Evolutionary conservation across 2,113 vertebrate genomes (phyloP), one percentile per base, ranked within the genome.

Genomic region (Xiphias gladius): DNA sequence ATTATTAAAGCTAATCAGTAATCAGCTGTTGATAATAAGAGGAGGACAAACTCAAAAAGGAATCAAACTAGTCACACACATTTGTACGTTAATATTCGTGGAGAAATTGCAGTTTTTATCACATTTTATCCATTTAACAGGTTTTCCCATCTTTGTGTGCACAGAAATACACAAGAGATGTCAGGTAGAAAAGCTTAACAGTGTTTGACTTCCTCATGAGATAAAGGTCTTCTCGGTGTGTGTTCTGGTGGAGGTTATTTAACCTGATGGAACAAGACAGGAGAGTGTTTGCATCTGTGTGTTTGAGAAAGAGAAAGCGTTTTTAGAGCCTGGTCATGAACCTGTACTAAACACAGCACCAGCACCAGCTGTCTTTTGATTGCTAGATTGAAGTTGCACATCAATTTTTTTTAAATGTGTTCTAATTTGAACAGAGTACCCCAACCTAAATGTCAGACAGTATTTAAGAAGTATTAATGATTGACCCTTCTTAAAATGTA

Each of bases 231-330:
- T 30, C n/a, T 7, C 26, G 64, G 43, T 76, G 26, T 76, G 26
- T 82, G 64, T 81, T 80, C 71, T 72, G 52, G 61, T 90, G 82
- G 89, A 67, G 73, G 85, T 39, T 0, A 28, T 57, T 65, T 69
- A 68, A 68, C 82, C 90, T 82, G 90, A 88, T 50, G 76, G 80
- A 72, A 81, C 81, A 20, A 20, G 17, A 28, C 58, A 58, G n/a
- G 2, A n/a, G 9, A 24, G 22, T 26, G 46, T 13, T 2, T 55
- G 46, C 8, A 7, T 52, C 17, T 71, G 22, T 79, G 52, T 19
- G 26, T 58, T 17, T 19, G 46, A 80, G 16, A 62, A 12, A 19
- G 35, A 32, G 28, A 14, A 11, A 35, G 0, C 12, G 4, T 22
- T 37, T 65, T 64, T 57, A 46, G n/a, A 20, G 26, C 10, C 14